Evolutionary conservation across 2,113 vertebrate genomes (phyloP).

Genomic region (Corythornis vintsioides): DNA sequence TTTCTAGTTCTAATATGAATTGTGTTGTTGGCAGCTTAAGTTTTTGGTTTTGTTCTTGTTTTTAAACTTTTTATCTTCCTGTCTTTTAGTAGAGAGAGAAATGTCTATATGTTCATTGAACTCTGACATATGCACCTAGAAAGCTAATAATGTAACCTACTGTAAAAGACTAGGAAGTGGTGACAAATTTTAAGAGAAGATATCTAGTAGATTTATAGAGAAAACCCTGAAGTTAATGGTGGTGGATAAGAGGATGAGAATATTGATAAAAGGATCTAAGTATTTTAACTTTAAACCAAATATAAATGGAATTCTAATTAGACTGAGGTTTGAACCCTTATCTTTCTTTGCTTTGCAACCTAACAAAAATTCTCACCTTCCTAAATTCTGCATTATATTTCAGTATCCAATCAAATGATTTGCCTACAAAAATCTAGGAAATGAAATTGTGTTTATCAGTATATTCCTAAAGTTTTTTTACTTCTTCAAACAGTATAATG

Average conservation of each 20-base stretch:
- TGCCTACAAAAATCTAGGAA: neutral
- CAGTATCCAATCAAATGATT: neutral
- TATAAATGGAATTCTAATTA: neutral
- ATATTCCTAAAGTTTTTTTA: neutral
- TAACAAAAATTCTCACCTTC: neutral
- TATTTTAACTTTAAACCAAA: neutral
- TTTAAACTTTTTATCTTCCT: neutral
- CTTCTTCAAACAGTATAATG: neutral
- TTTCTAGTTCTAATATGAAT: neutral
- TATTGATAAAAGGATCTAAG: neutral
- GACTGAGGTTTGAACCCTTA: neutral
- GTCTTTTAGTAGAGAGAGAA: neutral
- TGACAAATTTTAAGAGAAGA: neutral
- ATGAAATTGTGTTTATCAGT: neutral
- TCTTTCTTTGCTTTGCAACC: neutral
- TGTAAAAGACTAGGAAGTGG: neutral
- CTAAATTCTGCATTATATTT: neutral
- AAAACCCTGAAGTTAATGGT: neutral
- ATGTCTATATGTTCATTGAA: neutral
- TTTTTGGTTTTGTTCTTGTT: too few species aligned
- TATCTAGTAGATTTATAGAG: neutral
- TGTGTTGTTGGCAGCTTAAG: neutral
- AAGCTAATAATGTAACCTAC: neutral
- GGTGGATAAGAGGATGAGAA: neutral
- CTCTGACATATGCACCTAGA: neutral